Evolutionary conservation across 2,113 vertebrate species (phyloP).

Genomic region (Nicator chloris): DNA sequence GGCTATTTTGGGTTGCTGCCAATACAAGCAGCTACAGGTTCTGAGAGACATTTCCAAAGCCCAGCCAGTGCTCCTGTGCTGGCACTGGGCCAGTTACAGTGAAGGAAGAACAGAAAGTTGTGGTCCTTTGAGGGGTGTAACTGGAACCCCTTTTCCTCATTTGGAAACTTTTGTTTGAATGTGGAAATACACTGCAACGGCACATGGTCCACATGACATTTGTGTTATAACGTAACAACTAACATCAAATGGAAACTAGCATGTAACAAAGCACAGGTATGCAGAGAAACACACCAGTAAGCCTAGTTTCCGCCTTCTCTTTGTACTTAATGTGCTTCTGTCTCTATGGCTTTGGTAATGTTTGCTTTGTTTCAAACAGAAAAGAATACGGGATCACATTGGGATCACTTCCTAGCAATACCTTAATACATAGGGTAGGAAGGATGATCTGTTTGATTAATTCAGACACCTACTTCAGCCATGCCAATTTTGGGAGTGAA

Average conservation of each 20-base stretch:
- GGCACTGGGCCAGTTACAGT: too few relatives aligned
- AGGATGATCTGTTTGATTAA: not conserved
- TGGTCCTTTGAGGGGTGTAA: too few relatives aligned
- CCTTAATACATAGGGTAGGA: accelerated
- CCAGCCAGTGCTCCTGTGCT: too few relatives aligned
- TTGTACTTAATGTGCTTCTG: not conserved
- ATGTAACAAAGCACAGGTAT: not conserved
- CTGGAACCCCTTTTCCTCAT: too few relatives aligned
- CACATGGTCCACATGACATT: accelerated
- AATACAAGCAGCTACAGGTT: too few relatives aligned
- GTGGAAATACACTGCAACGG: too few relatives aligned
- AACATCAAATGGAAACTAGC: not conserved
- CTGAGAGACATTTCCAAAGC: too few relatives aligned
- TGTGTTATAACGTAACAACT: not conserved
- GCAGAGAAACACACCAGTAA: not conserved
- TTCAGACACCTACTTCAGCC: not conserved
- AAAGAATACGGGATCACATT: not conserved
- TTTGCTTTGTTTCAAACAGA: not conserved
- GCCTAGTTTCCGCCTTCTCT: not conserved
- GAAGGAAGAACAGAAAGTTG: too few relatives aligned
- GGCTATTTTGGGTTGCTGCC: too few relatives aligned
- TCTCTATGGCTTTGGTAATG: not conserved
- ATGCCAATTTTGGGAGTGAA: not conserved
- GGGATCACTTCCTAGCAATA: not conserved
- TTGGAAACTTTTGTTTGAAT: too few relatives aligned